These are phyloP conservation scores for Zygothrica quintamaculata DNA, from an alignment of 2,888 invertebrate genomes.

Conservation along the genomic window DNA sequence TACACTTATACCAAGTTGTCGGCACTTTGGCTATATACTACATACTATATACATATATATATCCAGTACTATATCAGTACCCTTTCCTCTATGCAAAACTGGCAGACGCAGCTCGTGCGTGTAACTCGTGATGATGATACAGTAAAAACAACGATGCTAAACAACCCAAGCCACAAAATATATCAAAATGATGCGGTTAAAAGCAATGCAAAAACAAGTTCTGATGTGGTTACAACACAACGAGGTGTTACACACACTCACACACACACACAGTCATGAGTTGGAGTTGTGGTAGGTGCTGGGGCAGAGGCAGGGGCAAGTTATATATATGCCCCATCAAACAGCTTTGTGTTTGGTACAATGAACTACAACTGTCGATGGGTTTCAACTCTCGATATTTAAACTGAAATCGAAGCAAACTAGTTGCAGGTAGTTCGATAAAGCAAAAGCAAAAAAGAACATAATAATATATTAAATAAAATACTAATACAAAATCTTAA, in stretches of 20 bases:
- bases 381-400: conserved; percentile 58
- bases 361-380: conserved; percentile 74
- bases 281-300: too few relatives aligned
- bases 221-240: conserved; percentile 38
- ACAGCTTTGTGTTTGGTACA: conserved; percentile 51
- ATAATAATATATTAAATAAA: background rate
- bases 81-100: conserved; percentile 51
- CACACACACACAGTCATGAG: too few relatives aligned
- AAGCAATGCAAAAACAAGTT: conserved; percentile 73
- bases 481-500: too few relatives aligned
- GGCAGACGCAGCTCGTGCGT: conserved; percentile 76
- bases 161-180: conserved; percentile 78
- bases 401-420: conserved; percentile 49
- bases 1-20: conserved; percentile 54
- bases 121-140: conserved; percentile 68
- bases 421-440: conserved; percentile 33
- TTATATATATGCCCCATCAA: too few relatives aligned
- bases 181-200: conserved; percentile 80
- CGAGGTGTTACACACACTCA: conserved; percentile 40
- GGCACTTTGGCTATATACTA: conserved; percentile 61
- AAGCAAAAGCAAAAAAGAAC: conserved; percentile 9
- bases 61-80: conserved; percentile 3
- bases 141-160: conserved; percentile 60
- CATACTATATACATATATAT: background rate
- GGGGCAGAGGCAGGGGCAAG: background rate